phyloP scores from a whole-genome alignment of 1,140 invertebrate species.

The Atopsyche davidsoni region DNA sequence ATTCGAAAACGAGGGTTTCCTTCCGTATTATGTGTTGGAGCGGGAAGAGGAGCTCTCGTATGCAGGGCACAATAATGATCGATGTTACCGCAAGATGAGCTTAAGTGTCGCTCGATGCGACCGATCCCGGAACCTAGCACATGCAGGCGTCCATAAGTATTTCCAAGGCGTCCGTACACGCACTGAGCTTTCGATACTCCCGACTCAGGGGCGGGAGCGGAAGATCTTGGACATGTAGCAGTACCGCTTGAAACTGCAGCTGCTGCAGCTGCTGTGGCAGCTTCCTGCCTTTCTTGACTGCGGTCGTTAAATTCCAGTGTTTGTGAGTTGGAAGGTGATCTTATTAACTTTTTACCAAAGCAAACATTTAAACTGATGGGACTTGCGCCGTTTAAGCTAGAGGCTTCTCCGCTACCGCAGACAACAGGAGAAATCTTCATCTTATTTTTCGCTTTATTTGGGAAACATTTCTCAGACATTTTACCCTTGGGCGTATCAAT shows the following conservation, averaged over 20 bases:
- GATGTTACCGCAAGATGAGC: conserved; percentile 51
- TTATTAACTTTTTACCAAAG: conserved; percentile 25
- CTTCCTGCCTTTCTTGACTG: conserved; percentile 19
- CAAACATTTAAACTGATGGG: conserved; percentile 28
- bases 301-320: conserved; percentile 30
- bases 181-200: conserved; percentile 29
- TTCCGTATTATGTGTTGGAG: neutral
- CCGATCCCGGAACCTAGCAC: conserved; percentile 51
- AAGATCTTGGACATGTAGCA: conserved; percentile 5
- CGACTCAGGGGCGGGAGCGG: conserved; percentile 17
- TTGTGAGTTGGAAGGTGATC: conserved; percentile 29
- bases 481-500: conserved; percentile 26
- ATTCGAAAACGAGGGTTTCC: conserved; percentile 26
- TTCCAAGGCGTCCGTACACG: conserved; percentile 39
- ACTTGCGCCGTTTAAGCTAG: conserved; percentile 7
- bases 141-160: conserved; percentile 50
- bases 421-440: conserved; percentile 24
- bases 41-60: conserved; percentile 3
- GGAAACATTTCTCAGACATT: conserved; percentile 27
- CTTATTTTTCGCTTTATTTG: conserved; percentile 26
- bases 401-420: conserved; percentile 5
- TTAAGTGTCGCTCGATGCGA: conserved; percentile 51
- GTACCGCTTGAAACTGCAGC: neutral
- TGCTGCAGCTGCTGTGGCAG: neutral
- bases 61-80: conserved; percentile 43